Base-by-base conservation (phyloP, 2,113 vertebrate species). In the Burhinus oedicnemus region DNA sequence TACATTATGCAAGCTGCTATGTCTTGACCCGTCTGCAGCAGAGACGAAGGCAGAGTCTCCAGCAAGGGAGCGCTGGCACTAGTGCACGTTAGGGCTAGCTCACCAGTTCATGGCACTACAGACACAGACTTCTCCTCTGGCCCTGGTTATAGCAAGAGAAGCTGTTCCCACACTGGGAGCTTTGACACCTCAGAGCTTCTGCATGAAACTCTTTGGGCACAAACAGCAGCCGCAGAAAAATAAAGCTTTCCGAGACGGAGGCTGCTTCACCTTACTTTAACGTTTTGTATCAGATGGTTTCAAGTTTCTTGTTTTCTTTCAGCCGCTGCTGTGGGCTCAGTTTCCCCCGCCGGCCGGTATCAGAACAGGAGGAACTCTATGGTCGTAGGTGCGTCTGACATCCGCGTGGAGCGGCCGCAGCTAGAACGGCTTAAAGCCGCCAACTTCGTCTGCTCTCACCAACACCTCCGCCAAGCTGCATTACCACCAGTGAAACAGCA, bases 31-130 rank as follows among this genome's bases (percentile, higher is more conserved):
- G 1, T 2, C 32, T 21, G 49, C 29, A 5, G 25, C 7, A 5
- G 69, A 30, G 25, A 8, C 7, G 61, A 42, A 15, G 65, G 27
- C 58, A 51, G 42, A 18, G 38, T 1, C 12, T 21, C 40, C 4
- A 11, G 11, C 29, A n/a, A 34, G 29, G 20, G 3, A 55, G 19
- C 1, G 13, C 6, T 4, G 5, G 12, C 23, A 4, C 26, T 1
- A 0, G 15, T 0, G 6, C 26, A 11, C 0, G 1, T 20, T 0
- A 36, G 18, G 4, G 0, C 55, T 3, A 9, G 11, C 52, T 22
- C 54, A 47, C 30, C 5, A 3, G 3, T 68, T 18, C 36, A 10
- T 19, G 8, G 44, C 32, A 9, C n/a, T 13, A 16, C 30, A 12
- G 32, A 29, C 36, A 20, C 5, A 7, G 22, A 4, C 8, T 19